These are phyloP conservation scores for Drusus annulatus DNA, from an alignment of 1,140 invertebrate genomes.

Conservation along the genomic window DNA sequence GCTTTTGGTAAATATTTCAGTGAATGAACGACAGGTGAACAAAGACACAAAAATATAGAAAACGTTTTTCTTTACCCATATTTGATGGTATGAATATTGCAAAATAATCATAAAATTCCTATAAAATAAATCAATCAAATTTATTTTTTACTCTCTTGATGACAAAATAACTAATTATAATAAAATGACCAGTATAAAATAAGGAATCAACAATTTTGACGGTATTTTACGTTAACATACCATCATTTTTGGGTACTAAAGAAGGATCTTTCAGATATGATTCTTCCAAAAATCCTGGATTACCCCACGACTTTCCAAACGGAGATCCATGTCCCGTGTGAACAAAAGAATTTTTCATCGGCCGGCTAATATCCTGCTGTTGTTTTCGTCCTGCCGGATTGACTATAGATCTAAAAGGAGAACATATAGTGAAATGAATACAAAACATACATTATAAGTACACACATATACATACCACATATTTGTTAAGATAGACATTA, in stretches of 20 bases:
- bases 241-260: constrained; percentile 87
- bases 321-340: constrained; percentile 85
- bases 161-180: no score
- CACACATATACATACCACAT: no score
- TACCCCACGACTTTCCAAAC: constrained; percentile 89
- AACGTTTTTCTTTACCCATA: constrained; percentile 38
- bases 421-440: neutral
- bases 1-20: no score
- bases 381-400: constrained; percentile 77
- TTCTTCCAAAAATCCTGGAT: constrained; percentile 69
- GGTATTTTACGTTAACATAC: constrained; percentile 72
- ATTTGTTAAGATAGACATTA: no score
- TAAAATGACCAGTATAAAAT: no score
- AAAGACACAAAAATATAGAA: constrained; percentile 8
- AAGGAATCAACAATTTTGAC: constrained; percentile 4
- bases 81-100: constrained; percentile 29
- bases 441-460: no score
- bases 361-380: constrained; percentile 82
- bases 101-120: constrained; percentile 59
- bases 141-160: no score
- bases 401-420: constrained; percentile 77
- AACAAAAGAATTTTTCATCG: constrained; percentile 88
- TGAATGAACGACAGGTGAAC: no score
- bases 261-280: constrained; percentile 72
- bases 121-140: constrained; percentile 23